phyloP scores from a whole-genome alignment of 2,888 invertebrate species.

The Sarcophaga rosellei region DNA sequence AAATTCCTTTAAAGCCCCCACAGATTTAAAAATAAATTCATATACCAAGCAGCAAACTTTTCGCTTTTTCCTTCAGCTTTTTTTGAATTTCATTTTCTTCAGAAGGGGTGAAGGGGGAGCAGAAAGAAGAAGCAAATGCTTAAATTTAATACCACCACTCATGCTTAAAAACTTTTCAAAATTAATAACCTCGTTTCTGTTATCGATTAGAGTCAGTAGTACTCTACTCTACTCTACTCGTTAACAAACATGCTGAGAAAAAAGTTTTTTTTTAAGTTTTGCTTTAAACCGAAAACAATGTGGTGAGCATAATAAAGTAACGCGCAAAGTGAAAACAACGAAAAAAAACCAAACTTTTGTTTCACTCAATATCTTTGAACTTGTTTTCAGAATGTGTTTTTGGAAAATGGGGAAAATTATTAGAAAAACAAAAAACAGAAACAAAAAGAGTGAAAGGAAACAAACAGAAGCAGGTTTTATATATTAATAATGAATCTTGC shows the following conservation, averaged over 20 bases:
- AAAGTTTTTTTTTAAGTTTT: neutral
- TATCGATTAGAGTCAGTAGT: constrained; percentile 19
- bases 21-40: neutral
- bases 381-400: neutral
- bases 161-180: neutral
- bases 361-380: neutral
- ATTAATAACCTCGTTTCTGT: neutral
- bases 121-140: neutral
- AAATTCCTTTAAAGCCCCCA: neutral
- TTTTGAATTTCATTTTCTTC: too few relatives aligned
- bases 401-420: neutral
- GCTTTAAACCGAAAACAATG: constrained; percentile 34
- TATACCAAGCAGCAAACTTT: neutral
- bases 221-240: neutral
- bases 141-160: neutral
- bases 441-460: too few relatives aligned
- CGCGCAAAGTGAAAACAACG: neutral
- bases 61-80: neutral
- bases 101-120: too few relatives aligned
- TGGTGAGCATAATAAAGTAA: constrained; percentile 25
- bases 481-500: too few relatives aligned
- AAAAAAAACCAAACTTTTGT: constrained; percentile 12
- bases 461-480: too few relatives aligned
- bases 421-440: neutral
- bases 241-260: constrained; percentile 21